Evolutionary conservation across 53 echinoderm and acorn worm species (phyloP), one percentile per base, ranked within the genome.

Genomic region (Glandiceps talaboti): DNA sequence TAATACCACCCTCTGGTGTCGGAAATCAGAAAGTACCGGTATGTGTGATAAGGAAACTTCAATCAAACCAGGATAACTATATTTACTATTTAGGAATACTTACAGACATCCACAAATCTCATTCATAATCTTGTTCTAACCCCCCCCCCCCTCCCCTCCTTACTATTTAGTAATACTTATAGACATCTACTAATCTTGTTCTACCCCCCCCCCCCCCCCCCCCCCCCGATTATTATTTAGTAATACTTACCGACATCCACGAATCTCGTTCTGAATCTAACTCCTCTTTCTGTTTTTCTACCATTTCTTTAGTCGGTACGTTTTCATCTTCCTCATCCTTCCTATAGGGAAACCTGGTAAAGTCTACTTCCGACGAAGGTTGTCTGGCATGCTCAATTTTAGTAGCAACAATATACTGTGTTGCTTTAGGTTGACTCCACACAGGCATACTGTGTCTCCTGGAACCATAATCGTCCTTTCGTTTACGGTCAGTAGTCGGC

Each of bases 231-330:
- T n/a, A n/a, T n/a, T n/a, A n/a, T n/a, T n/a, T n/a, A 45, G 6
- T 20, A 25, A 33, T 10, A 89, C 92, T 87, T 81, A 92, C 92
- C 78, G 84, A 82, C 92, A 92, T 92, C 87, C 87, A 87, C 14
- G 76, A 74, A 79, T 89, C 88, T 74, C 80, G 84, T 14, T 84
- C 92, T 0, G 75, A 82, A 64, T 83, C 83, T 25, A 81, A 26
- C 74, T 84, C 81, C 30, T 83, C 84, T 29, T 87, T 82, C 25
- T 84, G 78, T 27, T 81, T 80, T 25, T 82, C 82, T 75, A 81
- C 85, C 33, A 85, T 82, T 20, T 85, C 85, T 6, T 82, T 82
- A 0, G 85, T 85, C 12, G 82, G 29, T 30, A 33, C 76, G 27
- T 31, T 76, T 73, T 26, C 77, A 20, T 20, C 84, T 30, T 77